These are phyloP conservation scores for Apistogramma diplotaenia DNA, from an alignment of 2,113 vertebrate species.

Conservation along the genomic window DNA sequence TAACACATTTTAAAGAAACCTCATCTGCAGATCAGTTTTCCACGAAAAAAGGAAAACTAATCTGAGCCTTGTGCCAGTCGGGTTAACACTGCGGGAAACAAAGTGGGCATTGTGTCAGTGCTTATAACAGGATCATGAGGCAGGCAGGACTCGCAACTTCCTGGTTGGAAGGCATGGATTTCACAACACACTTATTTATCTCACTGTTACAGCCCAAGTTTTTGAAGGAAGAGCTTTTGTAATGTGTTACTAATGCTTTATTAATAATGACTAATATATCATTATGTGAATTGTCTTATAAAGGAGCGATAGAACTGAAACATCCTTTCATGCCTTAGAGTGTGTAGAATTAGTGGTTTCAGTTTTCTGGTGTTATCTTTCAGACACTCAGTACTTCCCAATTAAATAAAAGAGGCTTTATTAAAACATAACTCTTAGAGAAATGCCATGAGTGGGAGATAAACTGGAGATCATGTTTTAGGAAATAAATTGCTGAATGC, in stretches of 20 bases:
- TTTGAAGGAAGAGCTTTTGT: neutral
- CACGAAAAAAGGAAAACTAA: constrained; percentile 41
- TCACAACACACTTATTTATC: constrained; percentile 38
- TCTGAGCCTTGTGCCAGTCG: constrained; percentile 36
- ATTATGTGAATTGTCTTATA: neutral
- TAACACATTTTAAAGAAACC: constrained; percentile 6
- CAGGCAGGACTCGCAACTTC: constrained; percentile 47
- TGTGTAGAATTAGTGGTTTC: neutral
- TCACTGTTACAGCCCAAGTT: neutral
- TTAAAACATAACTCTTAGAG: neutral
- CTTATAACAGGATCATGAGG: constrained; percentile 54
- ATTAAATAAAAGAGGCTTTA: neutral
- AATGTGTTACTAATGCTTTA: neutral
- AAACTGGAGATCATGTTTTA: neutral
- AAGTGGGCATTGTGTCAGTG: constrained; percentile 61
- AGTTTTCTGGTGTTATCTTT: neutral
- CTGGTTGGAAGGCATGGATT: constrained; percentile 39
- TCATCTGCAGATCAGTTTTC: constrained; percentile 25
- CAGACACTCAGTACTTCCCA: neutral
- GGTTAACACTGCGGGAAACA: constrained; percentile 52
- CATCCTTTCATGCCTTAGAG: neutral
- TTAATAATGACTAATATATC: neutral
- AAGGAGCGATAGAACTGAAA: neutral
- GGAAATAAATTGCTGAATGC: neutral
- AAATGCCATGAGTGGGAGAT: neutral